These are phyloP conservation scores for Nannospalax galili DNA, from an alignment of 2,113 vertebrate genomes.

Conservation along the genomic window DNA sequence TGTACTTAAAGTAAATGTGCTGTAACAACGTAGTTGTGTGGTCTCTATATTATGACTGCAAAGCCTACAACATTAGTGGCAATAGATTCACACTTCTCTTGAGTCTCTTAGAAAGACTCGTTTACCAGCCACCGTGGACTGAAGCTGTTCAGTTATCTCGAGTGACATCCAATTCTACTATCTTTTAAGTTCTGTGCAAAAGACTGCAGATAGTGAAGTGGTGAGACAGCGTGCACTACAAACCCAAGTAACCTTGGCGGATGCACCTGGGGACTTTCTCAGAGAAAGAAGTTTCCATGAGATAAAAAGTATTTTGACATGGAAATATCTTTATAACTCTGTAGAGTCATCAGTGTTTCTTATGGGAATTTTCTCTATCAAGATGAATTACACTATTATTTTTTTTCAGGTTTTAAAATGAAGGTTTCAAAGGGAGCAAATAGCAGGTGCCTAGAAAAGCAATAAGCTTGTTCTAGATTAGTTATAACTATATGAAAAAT, in stretches of 20 bases:
- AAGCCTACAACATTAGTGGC: not conserved
- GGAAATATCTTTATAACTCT: conserved; percentile 68
- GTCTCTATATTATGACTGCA: not conserved
- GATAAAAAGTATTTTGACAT: conserved; percentile 66
- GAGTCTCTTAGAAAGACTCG: not conserved
- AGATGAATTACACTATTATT: conserved; percentile 64
- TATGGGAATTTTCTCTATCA: conserved; percentile 57
- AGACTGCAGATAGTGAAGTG: not conserved
- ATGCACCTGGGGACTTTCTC: conserved; percentile 42
- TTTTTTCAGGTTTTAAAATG: conserved; percentile 55
- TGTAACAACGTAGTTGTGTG: not conserved
- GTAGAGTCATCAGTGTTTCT: conserved; percentile 60
- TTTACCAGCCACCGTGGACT: not conserved
- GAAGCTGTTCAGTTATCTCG: not conserved
- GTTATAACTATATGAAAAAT: conserved; percentile 21
- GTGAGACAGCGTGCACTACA: conserved; percentile 18
- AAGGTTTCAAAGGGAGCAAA: conserved; percentile 24
- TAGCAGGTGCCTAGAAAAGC: conserved; percentile 41
- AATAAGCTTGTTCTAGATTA: not conserved
- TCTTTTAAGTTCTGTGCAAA: not conserved
- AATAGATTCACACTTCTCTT: not conserved
- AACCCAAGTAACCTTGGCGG: conserved; percentile 40
- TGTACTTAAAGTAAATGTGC: not conserved
- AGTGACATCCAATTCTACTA: not conserved
- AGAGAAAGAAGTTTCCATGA: conserved; percentile 35